A percentile compares a stretch with the other conserved stretches of the same genome.
These are phyloP conservation scores for Stenichneumon culpator DNA, from an alignment of 2,888 invertebrate genomes.

Conservation along the genomic window DNA sequence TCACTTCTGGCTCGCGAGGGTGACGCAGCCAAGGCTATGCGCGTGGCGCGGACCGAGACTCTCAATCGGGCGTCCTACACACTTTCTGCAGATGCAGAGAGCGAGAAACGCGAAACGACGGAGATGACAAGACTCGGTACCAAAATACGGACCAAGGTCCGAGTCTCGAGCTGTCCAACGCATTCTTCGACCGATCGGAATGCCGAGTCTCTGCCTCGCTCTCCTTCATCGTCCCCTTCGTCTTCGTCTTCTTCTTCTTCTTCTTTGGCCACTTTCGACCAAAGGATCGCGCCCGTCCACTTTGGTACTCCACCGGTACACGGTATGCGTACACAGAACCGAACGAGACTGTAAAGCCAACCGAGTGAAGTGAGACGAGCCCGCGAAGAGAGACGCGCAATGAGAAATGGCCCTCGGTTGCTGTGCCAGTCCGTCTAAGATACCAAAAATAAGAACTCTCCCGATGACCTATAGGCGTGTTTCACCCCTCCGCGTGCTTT, in stretches of 20 bases:
- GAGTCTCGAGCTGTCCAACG: conserved; percentile 57
- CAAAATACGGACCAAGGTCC: conserved; percentile 74
- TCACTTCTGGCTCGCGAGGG: conserved; percentile 46
- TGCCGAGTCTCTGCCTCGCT: conserved; percentile 59
- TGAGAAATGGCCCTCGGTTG: conserved; percentile 53
- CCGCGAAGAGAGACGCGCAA: conserved; percentile 28
- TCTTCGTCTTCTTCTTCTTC: conserved; percentile 15
- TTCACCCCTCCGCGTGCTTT: not conserved
- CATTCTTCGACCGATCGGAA: conserved; percentile 71
- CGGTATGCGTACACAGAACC: conserved; percentile 11
- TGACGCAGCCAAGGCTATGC: conserved; percentile 60
- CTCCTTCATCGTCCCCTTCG: conserved; percentile 28
- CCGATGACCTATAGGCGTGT: conserved; percentile 52
- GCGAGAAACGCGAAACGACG: conserved; percentile 26
- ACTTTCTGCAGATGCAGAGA: conserved; percentile 21
- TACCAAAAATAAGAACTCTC: conserved; percentile 66
- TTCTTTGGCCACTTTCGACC: conserved; percentile 14
- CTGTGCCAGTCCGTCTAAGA: conserved; percentile 42
- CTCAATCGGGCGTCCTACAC: conserved; percentile 51
- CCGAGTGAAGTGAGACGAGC: conserved; percentile 24
- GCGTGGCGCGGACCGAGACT: conserved; percentile 25
- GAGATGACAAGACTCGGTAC: conserved; percentile 58
- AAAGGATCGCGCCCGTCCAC: conserved; percentile 14
- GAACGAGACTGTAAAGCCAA: conserved; percentile 49
- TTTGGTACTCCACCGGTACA: not conserved